Evolutionary conservation across 2,797 vertebrate species (phyloP).

Genomic region (Prunella strophiata): DNA sequence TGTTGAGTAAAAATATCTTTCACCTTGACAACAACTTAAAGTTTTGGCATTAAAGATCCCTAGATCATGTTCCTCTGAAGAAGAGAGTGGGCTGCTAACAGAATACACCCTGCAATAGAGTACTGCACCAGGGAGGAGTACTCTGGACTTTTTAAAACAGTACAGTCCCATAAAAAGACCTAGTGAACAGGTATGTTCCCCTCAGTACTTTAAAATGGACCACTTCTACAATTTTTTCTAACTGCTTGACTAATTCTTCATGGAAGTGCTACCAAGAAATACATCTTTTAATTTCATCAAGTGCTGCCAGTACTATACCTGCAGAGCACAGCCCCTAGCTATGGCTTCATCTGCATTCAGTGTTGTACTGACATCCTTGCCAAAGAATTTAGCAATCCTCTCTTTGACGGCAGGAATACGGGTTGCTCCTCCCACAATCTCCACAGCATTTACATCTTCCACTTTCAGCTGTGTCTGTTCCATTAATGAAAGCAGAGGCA

Average conservation of each 20-base stretch:
- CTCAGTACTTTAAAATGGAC: not conserved
- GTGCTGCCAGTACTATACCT: constrained; percentile 65
- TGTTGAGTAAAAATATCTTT: not conserved
- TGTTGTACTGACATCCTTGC: constrained; percentile 81
- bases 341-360: constrained; percentile 85
- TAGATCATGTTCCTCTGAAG: not conserved
- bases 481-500: constrained; percentile 75
- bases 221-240: not conserved
- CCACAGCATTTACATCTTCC: constrained; percentile 80
- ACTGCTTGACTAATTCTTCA: not conserved
- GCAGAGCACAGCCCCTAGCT: constrained; percentile 77
- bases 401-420: constrained; percentile 84
- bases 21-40: not conserved
- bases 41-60: not conserved
- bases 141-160: not conserved
- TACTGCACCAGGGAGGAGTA: not conserved
- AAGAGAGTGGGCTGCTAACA: not conserved
- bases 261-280: not conserved
- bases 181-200: fast-evolving
- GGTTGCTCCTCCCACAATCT: constrained; percentile 83
- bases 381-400: constrained; percentile 81
- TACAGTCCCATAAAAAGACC: not conserved
- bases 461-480: constrained; percentile 77
- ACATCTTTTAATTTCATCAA: not conserved
- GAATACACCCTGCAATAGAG: not conserved